Percentiles rank a stretch among this genome's conserved stretches.
Evolutionary conservation across 1,140 invertebrate species (phyloP).

Genomic region (roundworm (Caenorhabditis elegans)): WBcel235 BX284603.4:4082501-4083000

Average conservation of each 20-base stretch:
- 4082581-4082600: slow-evolving; percentile 59
- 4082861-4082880: too few relatives aligned
- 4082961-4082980: too few relatives aligned
- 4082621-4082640: slow-evolving; percentile 96
- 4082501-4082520: background rate
- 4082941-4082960: too few relatives aligned
- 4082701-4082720: background rate
- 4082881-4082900: too few relatives aligned
- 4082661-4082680: slow-evolving; percentile 83
- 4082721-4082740: background rate
- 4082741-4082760: slow-evolving; percentile 15
- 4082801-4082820: too few relatives aligned
- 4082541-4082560: slow-evolving; percentile 78
- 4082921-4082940: too few relatives aligned
- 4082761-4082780: background rate
- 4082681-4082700: slow-evolving; percentile 44
- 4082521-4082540: background rate
- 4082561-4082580: slow-evolving; percentile 74
- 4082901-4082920: too few relatives aligned
- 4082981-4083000: too few relatives aligned
- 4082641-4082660: slow-evolving; percentile 88
- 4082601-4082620: slow-evolving; percentile 85
- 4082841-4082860: too few relatives aligned
- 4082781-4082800: too few relatives aligned
- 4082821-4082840: too few relatives aligned